These are phyloP conservation scores for Lamellibrachia luymesi DNA, from an alignment of 1,140 invertebrate genomes.

Conservation along the genomic window DNA sequence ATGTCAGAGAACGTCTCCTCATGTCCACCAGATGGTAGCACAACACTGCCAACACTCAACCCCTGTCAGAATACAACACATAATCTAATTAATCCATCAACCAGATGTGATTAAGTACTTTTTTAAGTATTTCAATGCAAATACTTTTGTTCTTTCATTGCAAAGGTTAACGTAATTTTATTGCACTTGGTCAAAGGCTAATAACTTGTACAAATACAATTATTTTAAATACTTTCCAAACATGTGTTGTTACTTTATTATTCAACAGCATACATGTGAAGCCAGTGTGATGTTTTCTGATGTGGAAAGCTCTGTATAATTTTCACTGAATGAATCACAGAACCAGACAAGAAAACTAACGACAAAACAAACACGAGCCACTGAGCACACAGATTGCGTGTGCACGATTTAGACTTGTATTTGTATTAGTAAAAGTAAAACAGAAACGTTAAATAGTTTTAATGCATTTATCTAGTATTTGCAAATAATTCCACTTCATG, in stretches of 20 bases:
- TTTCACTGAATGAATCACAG: not conserved
- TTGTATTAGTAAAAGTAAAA: not conserved
- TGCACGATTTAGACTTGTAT: not conserved
- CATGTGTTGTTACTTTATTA: not conserved
- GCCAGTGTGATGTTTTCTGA: not conserved
- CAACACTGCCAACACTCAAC: slow-evolving; percentile 2
- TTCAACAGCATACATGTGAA: not conserved
- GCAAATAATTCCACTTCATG: not conserved
- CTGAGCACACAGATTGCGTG: not conserved
- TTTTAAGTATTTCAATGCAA: not conserved
- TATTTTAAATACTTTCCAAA: not conserved
- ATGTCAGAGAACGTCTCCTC: slow-evolving; percentile 30
- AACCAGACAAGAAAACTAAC: not conserved
- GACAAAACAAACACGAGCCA: not conserved
- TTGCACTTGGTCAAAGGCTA: not conserved
- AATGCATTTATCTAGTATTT: not conserved
- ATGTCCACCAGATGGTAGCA: slow-evolving; percentile 19
- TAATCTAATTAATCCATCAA: not conserved
- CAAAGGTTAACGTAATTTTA: too few species aligned
- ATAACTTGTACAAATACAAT: not conserved
- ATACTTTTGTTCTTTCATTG: not conserved
- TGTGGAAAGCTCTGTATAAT: not conserved
- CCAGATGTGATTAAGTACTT: too few species aligned
- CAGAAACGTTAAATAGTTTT: not conserved
- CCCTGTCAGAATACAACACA: not conserved